Conservation (phyloP, 2,113 vertebrate genomes). For the Lamprotornis superbus region DNA sequence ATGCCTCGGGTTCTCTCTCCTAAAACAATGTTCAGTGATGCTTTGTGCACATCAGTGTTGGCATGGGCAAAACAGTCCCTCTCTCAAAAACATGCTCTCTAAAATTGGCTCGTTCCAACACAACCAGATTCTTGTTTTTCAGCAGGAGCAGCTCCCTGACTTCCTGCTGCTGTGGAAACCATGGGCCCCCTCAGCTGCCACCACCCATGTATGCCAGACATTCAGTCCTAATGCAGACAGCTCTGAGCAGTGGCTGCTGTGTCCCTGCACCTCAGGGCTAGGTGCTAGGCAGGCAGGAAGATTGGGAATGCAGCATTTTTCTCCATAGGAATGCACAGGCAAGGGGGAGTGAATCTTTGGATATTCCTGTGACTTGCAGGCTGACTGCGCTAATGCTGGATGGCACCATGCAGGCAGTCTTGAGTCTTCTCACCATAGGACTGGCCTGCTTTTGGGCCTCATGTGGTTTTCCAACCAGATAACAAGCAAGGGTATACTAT, state of each 20-base stretch:
- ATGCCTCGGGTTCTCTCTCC: not conserved
- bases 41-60: fast-evolving
- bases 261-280: not conserved
- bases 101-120: not conserved
- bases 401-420: not conserved
- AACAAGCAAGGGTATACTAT: not conserved
- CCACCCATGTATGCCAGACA: not conserved
- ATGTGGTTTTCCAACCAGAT: not conserved
- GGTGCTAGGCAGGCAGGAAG: fast-evolving
- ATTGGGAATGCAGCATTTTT: not conserved
- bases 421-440: not conserved
- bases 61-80: not conserved
- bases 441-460: not conserved
- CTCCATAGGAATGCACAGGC: not conserved
- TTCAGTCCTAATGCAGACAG: not conserved
- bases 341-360: not conserved
- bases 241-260: not conserved
- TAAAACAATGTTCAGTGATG: not conserved
- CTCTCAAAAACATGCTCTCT: not conserved
- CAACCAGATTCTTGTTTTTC: not conserved
- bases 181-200: fast-evolving
- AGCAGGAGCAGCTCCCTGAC: fast-evolving
- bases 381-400: not conserved
- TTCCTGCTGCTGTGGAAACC: not conserved
- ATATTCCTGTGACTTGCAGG: not conserved